Conservation (phyloP, 2,113 vertebrate genomes). For the Gnathonemus echidnorhynchus region DNA sequence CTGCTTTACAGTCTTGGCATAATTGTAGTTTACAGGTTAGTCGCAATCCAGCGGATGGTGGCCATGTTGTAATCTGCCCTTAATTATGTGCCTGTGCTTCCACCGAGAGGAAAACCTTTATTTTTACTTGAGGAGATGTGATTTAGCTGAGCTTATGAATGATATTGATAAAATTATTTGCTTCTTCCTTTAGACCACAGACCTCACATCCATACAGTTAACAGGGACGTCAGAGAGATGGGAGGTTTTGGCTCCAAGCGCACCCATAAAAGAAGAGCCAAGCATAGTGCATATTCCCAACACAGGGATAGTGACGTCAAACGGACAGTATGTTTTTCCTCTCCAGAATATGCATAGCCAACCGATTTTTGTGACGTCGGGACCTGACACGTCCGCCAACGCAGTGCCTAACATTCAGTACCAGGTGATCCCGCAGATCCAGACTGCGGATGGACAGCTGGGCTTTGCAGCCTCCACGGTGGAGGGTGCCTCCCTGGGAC, state of each 20-base stretch:
- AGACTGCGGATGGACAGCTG: conserved; percentile 91
- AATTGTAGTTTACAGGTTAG: neutral
- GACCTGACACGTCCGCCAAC: conserved; percentile 83
- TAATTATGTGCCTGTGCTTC: neutral
- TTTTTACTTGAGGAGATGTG: neutral
- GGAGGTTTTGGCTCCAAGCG: conserved; percentile 81
- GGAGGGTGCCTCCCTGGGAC: conserved; percentile 82
- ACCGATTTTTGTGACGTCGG: conserved; percentile 90
- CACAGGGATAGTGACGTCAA: conserved; percentile 85
- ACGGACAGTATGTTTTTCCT: conserved; percentile 96
- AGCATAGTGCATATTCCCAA: conserved; percentile 90
- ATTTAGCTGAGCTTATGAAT: conserved; percentile 9
- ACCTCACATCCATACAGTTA: conserved; percentile 80
- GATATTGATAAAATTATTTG: conserved; percentile 16
- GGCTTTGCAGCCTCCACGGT: conserved; percentile 80
- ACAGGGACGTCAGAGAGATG: conserved; percentile 84
- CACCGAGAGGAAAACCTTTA: neutral
- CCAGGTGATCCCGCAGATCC: conserved; percentile 99
- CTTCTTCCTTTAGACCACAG: conserved; percentile 68
- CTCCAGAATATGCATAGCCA: conserved; percentile 96
- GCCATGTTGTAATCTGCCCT: neutral
- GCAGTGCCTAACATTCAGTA: conserved; percentile 97
- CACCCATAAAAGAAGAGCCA: conserved; percentile 84
- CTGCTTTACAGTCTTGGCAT: neutral
- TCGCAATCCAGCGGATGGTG: neutral